These are phyloP conservation scores for Chlorospingus flavigularis DNA, from an alignment of 2,797 vertebrate species.

Conservation along the genomic window DNA sequence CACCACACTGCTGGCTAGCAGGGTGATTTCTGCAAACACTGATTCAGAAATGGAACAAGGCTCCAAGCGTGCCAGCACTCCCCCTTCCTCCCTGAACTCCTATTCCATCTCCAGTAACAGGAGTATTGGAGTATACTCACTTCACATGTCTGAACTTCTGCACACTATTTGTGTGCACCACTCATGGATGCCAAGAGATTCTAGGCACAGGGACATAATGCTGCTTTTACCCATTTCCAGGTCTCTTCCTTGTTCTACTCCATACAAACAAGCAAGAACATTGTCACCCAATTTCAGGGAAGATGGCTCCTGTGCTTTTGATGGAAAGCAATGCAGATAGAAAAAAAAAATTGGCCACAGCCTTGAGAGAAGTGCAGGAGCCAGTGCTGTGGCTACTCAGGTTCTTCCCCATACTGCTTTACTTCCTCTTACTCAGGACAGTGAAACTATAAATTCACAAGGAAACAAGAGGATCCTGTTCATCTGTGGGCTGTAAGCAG, in stretches of 20 bases:
- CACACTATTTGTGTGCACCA: background rate
- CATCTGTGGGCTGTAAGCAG: background rate
- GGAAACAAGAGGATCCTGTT: background rate
- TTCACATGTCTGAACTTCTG: background rate
- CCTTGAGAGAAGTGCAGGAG: background rate
- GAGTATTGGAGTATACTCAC: background rate
- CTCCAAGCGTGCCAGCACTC: background rate
- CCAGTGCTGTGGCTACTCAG: rapidly evolving
- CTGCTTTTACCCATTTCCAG: background rate
- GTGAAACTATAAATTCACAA: background rate
- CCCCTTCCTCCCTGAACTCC: background rate
- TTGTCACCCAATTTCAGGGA: background rate
- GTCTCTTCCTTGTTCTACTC: background rate
- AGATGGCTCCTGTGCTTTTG: background rate
- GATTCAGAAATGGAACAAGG: background rate
- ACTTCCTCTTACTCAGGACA: background rate
- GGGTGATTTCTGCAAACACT: background rate
- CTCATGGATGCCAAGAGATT: background rate
- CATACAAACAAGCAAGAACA: background rate
- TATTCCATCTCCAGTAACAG: background rate
- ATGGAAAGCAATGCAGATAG: background rate
- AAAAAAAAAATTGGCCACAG: rapidly evolving
- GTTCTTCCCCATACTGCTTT: background rate
- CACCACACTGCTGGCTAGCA: background rate
- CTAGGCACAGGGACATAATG: background rate